Conservation (phyloP, 2,888 invertebrate species). For the Nasonia oneida region DNA sequence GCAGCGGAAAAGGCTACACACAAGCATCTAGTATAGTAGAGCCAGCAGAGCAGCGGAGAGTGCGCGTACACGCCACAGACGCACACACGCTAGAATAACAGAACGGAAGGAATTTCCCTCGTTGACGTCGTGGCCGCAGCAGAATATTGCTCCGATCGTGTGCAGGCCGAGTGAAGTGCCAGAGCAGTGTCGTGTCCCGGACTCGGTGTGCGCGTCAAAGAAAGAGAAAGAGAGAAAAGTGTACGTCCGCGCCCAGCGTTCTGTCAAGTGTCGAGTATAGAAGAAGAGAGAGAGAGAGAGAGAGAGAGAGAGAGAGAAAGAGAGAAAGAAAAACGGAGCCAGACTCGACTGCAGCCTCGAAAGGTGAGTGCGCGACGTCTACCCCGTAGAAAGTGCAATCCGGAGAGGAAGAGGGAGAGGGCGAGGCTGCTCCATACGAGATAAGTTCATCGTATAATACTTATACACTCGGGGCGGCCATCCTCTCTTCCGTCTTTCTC, state of each 20-base stretch:
- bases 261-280: slow-evolving; percentile 17
- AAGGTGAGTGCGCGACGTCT: neutral
- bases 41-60: neutral
- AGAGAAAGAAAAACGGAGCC: neutral
- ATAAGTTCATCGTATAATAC: neutral
- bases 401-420: slow-evolving; percentile 1
- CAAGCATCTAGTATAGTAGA: slow-evolving; percentile 7
- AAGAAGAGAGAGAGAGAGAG: neutral
- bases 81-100: neutral
- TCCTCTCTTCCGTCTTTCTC: slow-evolving; percentile 24
- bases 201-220: slow-evolving; percentile 31
- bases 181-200: slow-evolving; percentile 19
- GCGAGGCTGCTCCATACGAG: slow-evolving; percentile 15
- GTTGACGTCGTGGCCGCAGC: neutral
- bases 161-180: neutral
- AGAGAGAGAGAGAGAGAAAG: neutral
- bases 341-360: neutral
- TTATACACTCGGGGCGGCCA: neutral
- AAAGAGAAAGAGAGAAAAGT: slow-evolving; percentile 5
- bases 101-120: neutral
- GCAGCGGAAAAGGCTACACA: neutral
- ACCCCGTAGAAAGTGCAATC: neutral
- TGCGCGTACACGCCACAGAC: neutral
- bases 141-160: neutral
- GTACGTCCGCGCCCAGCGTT: neutral